A percentile compares a stretch with the other conserved stretches of the same genome.
phyloP scores from a whole-genome alignment of 1,140 invertebrate genomes.

The Bicyclus anynana region DNA sequence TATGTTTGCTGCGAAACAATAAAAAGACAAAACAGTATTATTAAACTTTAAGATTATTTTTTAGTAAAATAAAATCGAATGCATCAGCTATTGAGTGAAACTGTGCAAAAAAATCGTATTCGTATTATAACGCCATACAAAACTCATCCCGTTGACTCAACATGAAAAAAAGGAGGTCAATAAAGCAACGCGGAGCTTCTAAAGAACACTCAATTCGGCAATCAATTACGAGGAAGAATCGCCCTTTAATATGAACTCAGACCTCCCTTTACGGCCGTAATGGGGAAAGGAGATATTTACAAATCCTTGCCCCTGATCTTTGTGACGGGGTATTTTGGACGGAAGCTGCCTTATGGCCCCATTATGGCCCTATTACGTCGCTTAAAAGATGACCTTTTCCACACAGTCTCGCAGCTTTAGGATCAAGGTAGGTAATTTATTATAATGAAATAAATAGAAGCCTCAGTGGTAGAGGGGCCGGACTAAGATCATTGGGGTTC shows the following conservation, averaged over 20 bases:
- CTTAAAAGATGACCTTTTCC: neutral
- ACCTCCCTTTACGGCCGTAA: slow-evolving; percentile 17
- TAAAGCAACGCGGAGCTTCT: slow-evolving; percentile 23
- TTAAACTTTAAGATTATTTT: too few relatives aligned
- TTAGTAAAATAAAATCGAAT: too few relatives aligned
- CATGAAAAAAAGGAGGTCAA: slow-evolving; percentile 28
- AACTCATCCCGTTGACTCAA: slow-evolving; percentile 17
- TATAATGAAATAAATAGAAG: too few relatives aligned
- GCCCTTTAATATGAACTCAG: slow-evolving; percentile 33
- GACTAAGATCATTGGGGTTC: too few relatives aligned
- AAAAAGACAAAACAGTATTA: too few relatives aligned
- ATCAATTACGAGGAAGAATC: slow-evolving; percentile 33
- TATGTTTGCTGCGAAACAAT: too few relatives aligned
- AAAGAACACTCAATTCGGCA: slow-evolving; percentile 29
- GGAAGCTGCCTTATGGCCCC: neutral
- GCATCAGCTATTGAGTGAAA: too few relatives aligned
- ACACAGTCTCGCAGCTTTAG: too few relatives aligned
- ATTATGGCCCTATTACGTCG: neutral
- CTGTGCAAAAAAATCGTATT: too few relatives aligned
- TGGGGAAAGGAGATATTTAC: slow-evolving; percentile 6
- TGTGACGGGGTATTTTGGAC: neutral
- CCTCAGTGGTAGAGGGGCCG: too few relatives aligned
- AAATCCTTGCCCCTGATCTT: slow-evolving; percentile 3
- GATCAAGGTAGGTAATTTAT: too few relatives aligned
- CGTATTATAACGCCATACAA: slow-evolving; percentile 18